Base-by-base conservation (phyloP, 2,113 vertebrate genomes). In the Dolichotis patagonum region DNA sequence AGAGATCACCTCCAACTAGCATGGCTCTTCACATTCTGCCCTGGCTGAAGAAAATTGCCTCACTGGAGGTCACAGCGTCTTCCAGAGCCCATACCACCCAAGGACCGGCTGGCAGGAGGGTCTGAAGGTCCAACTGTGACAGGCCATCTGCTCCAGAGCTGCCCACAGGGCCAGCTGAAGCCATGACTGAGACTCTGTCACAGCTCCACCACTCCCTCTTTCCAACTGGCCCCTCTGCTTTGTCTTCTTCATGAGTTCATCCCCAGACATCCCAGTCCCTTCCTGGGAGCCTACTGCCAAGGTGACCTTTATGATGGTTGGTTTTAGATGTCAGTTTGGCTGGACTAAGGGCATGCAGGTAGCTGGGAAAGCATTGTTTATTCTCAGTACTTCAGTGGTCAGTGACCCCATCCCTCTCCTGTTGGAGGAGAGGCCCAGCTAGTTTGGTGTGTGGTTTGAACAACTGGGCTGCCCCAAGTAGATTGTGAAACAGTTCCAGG, bases 81-180 rank as follows among this genome's bases (percentile, higher is more conserved):
- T 83, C 60, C 71, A 94, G 54, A 38, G 3, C 16, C 1, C 6
- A 46, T 20, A 52, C 35, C 49, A 41, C 35, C 2, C 46, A 56
- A 0, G 0, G 9, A 49, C 0, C 9, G 26, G 77, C n/a, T 7
- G 7, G 4, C 3, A 13, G 8, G 8, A 24, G 4, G 7, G 1
- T 17, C 8, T 20, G 43, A 62, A 69, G 30, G 4, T 4, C n/a
- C 13, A 75, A 43, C 17, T 8, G 12, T 16, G 8, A 88, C 88
- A 38, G 43, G 38, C 35, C 35, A 22, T 26, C 10, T n/a, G 73
- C 14, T 73, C 22, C n/a, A 91, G 49, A 5, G 7, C 69, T 69
- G 58, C 38, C 90, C 30, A 3, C 5, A 38, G 52, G 38, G 17
- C 46, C 22, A 49, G 11, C 26, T 0, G 49, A 67, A 56, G 43